Base-by-base conservation (phyloP, 2,888 invertebrate species). In the Agrypnus murinus region DNA sequence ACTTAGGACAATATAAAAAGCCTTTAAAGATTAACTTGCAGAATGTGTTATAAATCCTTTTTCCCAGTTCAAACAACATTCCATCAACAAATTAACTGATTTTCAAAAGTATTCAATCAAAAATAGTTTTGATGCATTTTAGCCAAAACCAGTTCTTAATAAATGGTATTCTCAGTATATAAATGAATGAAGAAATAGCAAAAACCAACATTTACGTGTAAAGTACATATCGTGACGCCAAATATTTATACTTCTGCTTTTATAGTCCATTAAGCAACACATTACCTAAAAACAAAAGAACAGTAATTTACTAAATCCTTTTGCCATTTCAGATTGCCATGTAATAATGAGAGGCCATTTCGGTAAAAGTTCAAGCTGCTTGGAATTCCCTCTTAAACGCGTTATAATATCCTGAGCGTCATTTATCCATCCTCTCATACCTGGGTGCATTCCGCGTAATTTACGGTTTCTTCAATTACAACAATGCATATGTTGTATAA, bases 401-500 rank as follows among this genome's bases (percentile, higher is more conserved):
- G 6, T 5, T 9, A 8, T 1, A 14, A 12, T 43, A 7, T 43
- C 15, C 14, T 15, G 12, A 15, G 43, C 43, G 5, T 7, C 5
- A 43, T 14, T 43, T 14, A 43, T 14, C 8, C n/a, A n/a, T n/a
- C 36, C 36, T 36, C n/a, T 10, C n/a, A n/a, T n/a, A n/a, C 4
- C 36, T 36, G 2, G 36, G 8, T 10, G 8, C n/a, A 36, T 36
- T 7, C 4, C n/a, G 36, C 2, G n/a, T 10, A 10, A 36, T 10
- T 36, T 36, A 36, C 36, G 3, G 17, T 19, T 9, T 2, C 10
- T 31, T 32, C 31, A n/a, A 6, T 10, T 31, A 50, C 12, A 6
- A 31, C 25, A 25, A 25, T 34, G 36, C 36, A 36, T 55, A 55
- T 55, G 45, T 46, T 48, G 48, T 48, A 62, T 62, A 36, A n/a